Evolutionary conservation across 2,797 vertebrate species (phyloP).

Genomic region (Aphelocoma californica): DNA sequence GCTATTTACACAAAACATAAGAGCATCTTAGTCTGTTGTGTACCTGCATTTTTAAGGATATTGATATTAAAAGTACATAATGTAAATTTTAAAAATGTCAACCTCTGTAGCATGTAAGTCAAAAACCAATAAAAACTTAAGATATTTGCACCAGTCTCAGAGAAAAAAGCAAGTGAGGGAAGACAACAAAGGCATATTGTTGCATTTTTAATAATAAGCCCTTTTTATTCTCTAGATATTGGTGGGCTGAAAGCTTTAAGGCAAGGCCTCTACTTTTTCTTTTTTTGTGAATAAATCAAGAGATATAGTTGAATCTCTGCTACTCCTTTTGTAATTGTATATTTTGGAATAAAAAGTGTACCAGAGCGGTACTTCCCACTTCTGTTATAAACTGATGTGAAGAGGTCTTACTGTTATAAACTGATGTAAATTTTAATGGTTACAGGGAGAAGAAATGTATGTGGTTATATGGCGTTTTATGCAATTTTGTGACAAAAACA

Average conservation of each 20-base stretch:
- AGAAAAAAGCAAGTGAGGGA: not conserved
- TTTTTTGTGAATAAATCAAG: not conserved
- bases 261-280: accelerated
- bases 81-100: not conserved
- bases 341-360: not conserved
- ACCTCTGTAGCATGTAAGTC: not conserved
- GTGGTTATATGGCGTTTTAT: not conserved
- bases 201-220: not conserved
- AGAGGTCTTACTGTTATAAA: not conserved
- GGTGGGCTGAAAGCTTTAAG: not conserved
- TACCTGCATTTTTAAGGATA: not conserved
- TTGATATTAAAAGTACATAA: not conserved
- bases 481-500: not conserved
- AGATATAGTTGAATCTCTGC: not conserved
- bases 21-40: not conserved
- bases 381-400: not conserved
- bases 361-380: not conserved
- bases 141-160: not conserved
- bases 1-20: not conserved
- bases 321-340: not conserved
- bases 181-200: not conserved
- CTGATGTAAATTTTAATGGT: not conserved
- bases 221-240: not conserved
- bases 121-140: not conserved
- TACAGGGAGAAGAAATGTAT: not conserved